Base-by-base conservation (phyloP, 2,113 vertebrate genomes). In the Istiophorus platypterus region DNA sequence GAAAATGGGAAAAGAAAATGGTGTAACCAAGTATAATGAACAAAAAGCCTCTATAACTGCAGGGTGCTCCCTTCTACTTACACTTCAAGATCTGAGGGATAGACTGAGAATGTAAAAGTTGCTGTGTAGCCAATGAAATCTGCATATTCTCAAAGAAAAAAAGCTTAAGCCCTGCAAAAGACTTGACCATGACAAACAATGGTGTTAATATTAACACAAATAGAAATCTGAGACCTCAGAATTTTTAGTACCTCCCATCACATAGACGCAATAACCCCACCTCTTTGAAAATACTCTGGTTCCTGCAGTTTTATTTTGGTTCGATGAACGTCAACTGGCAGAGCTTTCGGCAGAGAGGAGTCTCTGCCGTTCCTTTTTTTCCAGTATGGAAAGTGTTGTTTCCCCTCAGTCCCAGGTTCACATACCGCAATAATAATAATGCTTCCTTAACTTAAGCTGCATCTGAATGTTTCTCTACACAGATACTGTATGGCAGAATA, bases 321-420 rank as follows among this genome's bases (percentile, higher is more conserved):
- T 37, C 41, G 89, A 85, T 74, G 68, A 31, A 74, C 78, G 85
- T 29, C 13, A 42, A 85, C 82, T 85, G 84, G 89, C 58, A 9
- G 20, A 54, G 31, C 66, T 81, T 82, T 88, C 26, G 76, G 39
- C 59, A 75, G 89, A 78, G 82, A 82, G 69, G 66, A 82, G 78
- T 81, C 66, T 49, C 37, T 45, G 15, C 58, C 17, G 15, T 76
- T 84, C 57, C 75, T 76, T 47, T 42, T 80, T 85, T 85, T 79
- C 79, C 75, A 80, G 72, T 31, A 71, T 92, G 94, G 92, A 94
- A 94, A 94, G 69, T 76, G 76, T 87, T 91, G 72, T 87, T 85
- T 83, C 61, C 51, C 70, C 70, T 76, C 51, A 58, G 58, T 83
- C 74, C 75, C 34, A 62, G 63, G 51, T 85, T 76, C 85, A 85